Base-by-base conservation (phyloP, 2,888 invertebrate genomes). In the Epirrhoe tristata region DNA sequence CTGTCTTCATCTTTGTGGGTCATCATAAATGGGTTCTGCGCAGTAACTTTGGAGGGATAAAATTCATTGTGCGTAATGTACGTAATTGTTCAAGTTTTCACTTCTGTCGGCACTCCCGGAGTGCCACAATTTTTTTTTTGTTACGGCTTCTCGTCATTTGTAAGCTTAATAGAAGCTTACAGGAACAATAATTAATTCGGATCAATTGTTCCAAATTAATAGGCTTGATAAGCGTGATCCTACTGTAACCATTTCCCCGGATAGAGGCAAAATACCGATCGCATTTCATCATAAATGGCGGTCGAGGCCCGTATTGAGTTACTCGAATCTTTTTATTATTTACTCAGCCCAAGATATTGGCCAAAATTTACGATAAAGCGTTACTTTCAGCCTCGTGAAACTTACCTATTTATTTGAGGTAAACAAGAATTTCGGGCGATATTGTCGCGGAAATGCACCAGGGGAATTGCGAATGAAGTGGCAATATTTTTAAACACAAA, bases 251-350 rank as follows among this genome's bases (percentile, higher is more conserved):
- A 77, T 79, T 78, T 75, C 74, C 72, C 73, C 69, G 63, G 69
- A 77, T 71, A 75, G 71, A 67, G 66, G 67, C 70, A 66, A 73
- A 75, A 78, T 77, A 69, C 74, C 70, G 70, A 71, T 69, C 67
- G 71, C 74, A 74, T 78, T 77, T 78, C 74, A 72, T 76, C 74
- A 76, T 79, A 80, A 81, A 78, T 76, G 71, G 70, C 59, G 76
- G 73, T 77, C 76, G 73, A 54, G 70, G 34, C 53, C 66, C 59
- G 69, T 70, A 74, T 77, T 75, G 74, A 74, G 70, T 71, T 67
- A 74, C 76, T 72, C 74, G 75, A 75, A 74, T 73, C 66, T 73
- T 79, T 80, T 74, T 75, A 77, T 77, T 75, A 78, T 79, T 76
- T 77, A 78, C 77, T 74, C 74, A 76, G 69, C 59, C 74, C 51